These are phyloP conservation scores for Amphiduros pacificus DNA, from an alignment of 2,888 invertebrate genomes.

Conservation along the genomic window DNA sequence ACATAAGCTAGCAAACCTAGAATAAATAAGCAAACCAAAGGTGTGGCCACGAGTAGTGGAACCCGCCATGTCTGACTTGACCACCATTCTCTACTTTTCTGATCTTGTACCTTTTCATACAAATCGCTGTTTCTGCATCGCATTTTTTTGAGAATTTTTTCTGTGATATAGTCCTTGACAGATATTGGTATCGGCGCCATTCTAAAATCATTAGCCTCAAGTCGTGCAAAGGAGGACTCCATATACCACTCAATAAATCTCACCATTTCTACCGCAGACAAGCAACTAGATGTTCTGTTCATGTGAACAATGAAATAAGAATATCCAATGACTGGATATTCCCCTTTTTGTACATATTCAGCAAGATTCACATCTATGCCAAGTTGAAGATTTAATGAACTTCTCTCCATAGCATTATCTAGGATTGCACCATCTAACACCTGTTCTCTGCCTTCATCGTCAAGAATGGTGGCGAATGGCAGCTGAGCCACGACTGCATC, in stretches of 20 bases:
- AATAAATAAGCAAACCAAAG: conserved; percentile 30
- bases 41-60: conserved; percentile 32
- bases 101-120: conserved; percentile 33
- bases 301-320: conserved; percentile 45
- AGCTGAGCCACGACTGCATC: conserved; percentile 33
- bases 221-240: conserved; percentile 21
- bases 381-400: not conserved
- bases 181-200: conserved; percentile 39
- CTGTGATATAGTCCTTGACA: conserved; percentile 28
- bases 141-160: conserved; percentile 35
- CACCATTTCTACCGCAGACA: conserved; percentile 45
- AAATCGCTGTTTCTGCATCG: conserved; percentile 37
- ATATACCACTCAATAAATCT: conserved; percentile 47
- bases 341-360: conserved; percentile 25
- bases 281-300: conserved; percentile 37
- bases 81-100: conserved; percentile 31
- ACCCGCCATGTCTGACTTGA: conserved; percentile 35
- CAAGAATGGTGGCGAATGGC: conserved; percentile 27
- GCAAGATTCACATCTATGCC: conserved; percentile 28
- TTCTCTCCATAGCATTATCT: conserved; percentile 21
- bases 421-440: conserved; percentile 29
- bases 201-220: conserved; percentile 23
- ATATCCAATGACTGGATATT: conserved; percentile 49
- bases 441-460: conserved; percentile 32
- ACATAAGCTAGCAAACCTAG: conserved; percentile 34